phyloP scores from a whole-genome alignment of 2,888 invertebrate genomes.

The Oithona nana region DNA sequence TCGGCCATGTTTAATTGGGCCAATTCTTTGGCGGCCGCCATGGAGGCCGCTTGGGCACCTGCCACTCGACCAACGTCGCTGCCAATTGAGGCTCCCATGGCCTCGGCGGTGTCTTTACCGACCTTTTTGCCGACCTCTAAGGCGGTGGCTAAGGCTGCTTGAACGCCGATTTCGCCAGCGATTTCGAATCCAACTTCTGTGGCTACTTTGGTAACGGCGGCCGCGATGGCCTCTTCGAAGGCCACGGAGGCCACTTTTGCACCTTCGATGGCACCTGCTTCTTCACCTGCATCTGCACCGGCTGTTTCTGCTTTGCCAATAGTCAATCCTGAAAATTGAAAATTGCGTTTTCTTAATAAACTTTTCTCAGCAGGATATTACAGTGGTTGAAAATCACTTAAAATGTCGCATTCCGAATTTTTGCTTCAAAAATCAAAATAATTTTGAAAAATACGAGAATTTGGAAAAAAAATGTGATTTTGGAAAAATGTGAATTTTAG shows the following conservation, averaged over 20 bases:
- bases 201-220: background rate
- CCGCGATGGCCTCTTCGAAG: background rate
- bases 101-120: background rate
- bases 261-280: slow-evolving; percentile 9
- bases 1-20: slow-evolving; percentile 13
- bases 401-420: too few relatives aligned
- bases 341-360: too few relatives aligned
- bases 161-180: slow-evolving; percentile 14
- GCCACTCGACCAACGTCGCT: slow-evolving; percentile 12
- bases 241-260: background rate
- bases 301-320: slow-evolving; percentile 10
- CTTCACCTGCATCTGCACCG: slow-evolving; percentile 15
- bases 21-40: slow-evolving; percentile 15
- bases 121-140: background rate
- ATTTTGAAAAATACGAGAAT: too few relatives aligned
- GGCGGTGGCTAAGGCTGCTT: slow-evolving; percentile 11
- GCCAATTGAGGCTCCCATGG: slow-evolving; percentile 5
- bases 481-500: too few relatives aligned
- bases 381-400: too few relatives aligned
- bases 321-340: too few relatives aligned
- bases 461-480: too few relatives aligned
- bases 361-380: too few relatives aligned
- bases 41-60: slow-evolving; percentile 14
- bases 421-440: too few relatives aligned
- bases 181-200: slow-evolving; percentile 11